Base-by-base conservation (phyloP, 2,113 vertebrate species). In the Rhabdornis inornatus region DNA sequence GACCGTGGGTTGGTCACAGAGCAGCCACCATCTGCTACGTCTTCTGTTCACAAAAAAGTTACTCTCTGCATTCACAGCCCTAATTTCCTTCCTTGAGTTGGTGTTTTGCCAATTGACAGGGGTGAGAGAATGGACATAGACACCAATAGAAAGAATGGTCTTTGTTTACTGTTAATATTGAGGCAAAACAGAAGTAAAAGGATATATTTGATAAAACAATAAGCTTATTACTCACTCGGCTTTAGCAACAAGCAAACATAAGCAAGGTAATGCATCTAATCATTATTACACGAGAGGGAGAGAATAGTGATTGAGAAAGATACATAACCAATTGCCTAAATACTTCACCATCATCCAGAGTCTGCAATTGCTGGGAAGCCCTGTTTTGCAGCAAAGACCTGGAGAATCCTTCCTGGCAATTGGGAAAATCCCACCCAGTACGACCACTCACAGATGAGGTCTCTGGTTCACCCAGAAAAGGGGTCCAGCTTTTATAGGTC, bases 351-450 rank as follows among this genome's bases (percentile, higher is more conserved):
- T 8, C 56, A 39, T 25, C 27, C 56, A 60, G n/a, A 31, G 27
- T 39, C 56, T 49, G 28, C 16, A 60, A 1, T 31, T 3, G 2
- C 21, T 39, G n/a, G 21, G 27, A 9, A 15, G 15, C 10, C 72
- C 20, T 0, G 1, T 75, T 75, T 59, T 1, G 0, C 42, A 75
- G 33, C 20, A 35, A 75, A 21, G 42, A 75, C 20, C 27, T 19
- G 21, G 44, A 40, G 30, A 61, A 77, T 7, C 10, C 28, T 61
- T 61, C 17, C 30, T 20, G 10, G 35, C 17, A 63, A 77, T 9
- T 50, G 35, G 7, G 30, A 40, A 33, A 50, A 50, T 16, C 17
- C 28, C 13, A 33, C 22, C 4, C 45, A 27, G 17, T 21, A 23
- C 13, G 30, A 50, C 8, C 9, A 25, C 17, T 33, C 22, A 9